Evolutionary conservation across 2,888 invertebrate genomes (phyloP).

Genomic region (Pyrocoelia pectoralis): DNA sequence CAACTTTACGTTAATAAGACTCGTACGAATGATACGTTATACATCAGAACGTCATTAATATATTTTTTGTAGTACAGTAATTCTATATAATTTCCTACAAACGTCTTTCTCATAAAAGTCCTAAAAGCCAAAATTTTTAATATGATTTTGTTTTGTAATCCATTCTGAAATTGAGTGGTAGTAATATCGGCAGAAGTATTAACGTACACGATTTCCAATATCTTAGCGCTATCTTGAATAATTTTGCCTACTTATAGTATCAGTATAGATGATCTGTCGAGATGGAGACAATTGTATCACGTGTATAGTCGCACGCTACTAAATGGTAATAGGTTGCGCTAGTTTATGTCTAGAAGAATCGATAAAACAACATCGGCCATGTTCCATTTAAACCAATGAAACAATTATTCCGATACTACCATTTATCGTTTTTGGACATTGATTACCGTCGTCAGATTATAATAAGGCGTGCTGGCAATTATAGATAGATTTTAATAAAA

Average conservation of each 20-base stretch:
- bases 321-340: slow-evolving; percentile 53
- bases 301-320: slow-evolving; percentile 54
- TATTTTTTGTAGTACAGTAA: slow-evolving; percentile 1
- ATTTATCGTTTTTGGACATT: slow-evolving; percentile 49
- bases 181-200: slow-evolving; percentile 36
- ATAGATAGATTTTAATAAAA: neutral
- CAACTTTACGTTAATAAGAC: slow-evolving; percentile 3
- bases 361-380: slow-evolving; percentile 50
- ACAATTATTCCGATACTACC: slow-evolving; percentile 57
- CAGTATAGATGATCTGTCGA: slow-evolving; percentile 55
- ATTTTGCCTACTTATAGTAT: slow-evolving; percentile 55
- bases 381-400: slow-evolving; percentile 54
- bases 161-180: slow-evolving; percentile 5
- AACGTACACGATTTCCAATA: slow-evolving; percentile 50
- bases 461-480: neutral
- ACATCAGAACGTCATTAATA: slow-evolving; percentile 9
- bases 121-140: neutral
- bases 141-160: too few species aligned
- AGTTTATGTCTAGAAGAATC: slow-evolving; percentile 47
- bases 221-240: slow-evolving; percentile 58
- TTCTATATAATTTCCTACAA: neutral
- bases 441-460: neutral
- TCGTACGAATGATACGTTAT: slow-evolving; percentile 3
- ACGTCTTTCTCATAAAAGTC: neutral
- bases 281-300: slow-evolving; percentile 57